These are phyloP conservation scores for Cnemophilus loriae DNA, from an alignment of 2,113 vertebrate genomes.

Conservation along the genomic window DNA sequence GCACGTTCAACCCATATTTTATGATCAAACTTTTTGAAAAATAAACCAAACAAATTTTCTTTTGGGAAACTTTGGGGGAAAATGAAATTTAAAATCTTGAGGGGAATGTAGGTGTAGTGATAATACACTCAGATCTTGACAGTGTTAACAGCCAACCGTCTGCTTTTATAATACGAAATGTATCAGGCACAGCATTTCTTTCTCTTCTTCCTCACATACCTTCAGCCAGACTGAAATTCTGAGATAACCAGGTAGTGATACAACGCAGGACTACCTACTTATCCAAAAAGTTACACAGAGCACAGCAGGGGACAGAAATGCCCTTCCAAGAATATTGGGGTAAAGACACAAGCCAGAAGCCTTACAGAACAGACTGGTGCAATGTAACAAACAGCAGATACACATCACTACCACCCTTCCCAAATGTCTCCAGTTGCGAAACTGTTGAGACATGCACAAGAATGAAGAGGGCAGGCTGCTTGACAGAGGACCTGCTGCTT, in stretches of 20 bases:
- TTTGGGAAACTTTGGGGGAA: neutral
- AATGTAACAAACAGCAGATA: neutral
- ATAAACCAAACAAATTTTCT: neutral
- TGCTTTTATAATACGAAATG: neutral
- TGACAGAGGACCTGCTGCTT: constrained; percentile 8
- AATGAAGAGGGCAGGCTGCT: constrained; percentile 26
- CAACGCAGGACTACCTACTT: neutral
- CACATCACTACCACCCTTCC: neutral
- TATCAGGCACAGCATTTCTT: neutral
- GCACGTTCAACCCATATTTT: neutral
- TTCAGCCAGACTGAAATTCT: neutral
- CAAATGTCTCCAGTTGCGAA: neutral
- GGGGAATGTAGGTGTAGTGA: neutral
- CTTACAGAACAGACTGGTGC: neutral
- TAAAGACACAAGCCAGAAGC: neutral
- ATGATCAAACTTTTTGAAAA: neutral
- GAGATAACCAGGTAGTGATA: neutral
- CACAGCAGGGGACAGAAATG: neutral
- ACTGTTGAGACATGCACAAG: constrained; percentile 29
- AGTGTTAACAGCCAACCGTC: accelerated
- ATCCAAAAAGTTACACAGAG: neutral
- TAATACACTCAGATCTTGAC: neutral
- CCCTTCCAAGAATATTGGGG: neutral
- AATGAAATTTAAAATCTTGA: neutral
- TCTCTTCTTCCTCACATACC: neutral